Percentiles rank a stretch among this genome's conserved stretches.
Conservation (phyloP, 2,888 invertebrate genomes). For the Hypena proboscidalis region DNA sequence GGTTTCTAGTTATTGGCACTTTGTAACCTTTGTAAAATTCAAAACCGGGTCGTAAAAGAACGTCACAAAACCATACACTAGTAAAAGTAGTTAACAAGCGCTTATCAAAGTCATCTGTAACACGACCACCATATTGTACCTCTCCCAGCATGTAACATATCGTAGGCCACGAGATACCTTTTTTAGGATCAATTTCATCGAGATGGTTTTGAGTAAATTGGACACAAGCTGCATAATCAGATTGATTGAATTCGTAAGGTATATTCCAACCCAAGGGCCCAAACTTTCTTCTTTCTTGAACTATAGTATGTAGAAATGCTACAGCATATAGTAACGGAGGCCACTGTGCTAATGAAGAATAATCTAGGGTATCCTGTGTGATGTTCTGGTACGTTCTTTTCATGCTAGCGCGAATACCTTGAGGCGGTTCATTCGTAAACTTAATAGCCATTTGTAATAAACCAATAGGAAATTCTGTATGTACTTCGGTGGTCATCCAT, state of each 20-base stretch:
- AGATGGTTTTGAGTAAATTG: slow-evolving; percentile 98
- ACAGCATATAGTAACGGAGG: slow-evolving; percentile 96
- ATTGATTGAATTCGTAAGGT: slow-evolving; percentile 98
- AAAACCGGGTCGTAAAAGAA: slow-evolving; percentile 93
- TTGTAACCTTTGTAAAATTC: slow-evolving; percentile 97
- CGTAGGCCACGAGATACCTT: slow-evolving; percentile 98
- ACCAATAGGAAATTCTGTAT: slow-evolving; percentile 96
- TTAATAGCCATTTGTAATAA: slow-evolving; percentile 96
- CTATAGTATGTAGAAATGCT: slow-evolving; percentile 97
- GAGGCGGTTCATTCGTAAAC: slow-evolving; percentile 98
- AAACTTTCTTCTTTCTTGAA: slow-evolving; percentile 97
- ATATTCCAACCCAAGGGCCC: slow-evolving; percentile 99
- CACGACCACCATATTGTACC: slow-evolving; percentile 94
- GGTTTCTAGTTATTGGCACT: slow-evolving; percentile 93
- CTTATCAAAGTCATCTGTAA: slow-evolving; percentile 99
- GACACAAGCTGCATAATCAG: slow-evolving; percentile 97
- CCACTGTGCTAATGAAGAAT: slow-evolving; percentile 96
- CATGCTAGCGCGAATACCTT: slow-evolving; percentile 96
- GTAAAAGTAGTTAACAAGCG: slow-evolving; percentile 96
- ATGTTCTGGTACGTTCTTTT: slow-evolving; percentile 96
- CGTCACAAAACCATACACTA: slow-evolving; percentile 97
- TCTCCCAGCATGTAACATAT: slow-evolving; percentile 99
- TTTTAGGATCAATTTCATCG: slow-evolving; percentile 98
- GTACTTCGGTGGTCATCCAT: slow-evolving; percentile 98
- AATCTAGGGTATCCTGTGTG: slow-evolving; percentile 96